These are phyloP conservation scores for Andrena fulva DNA, from an alignment of 2,888 invertebrate species.

Conservation along the genomic window DNA sequence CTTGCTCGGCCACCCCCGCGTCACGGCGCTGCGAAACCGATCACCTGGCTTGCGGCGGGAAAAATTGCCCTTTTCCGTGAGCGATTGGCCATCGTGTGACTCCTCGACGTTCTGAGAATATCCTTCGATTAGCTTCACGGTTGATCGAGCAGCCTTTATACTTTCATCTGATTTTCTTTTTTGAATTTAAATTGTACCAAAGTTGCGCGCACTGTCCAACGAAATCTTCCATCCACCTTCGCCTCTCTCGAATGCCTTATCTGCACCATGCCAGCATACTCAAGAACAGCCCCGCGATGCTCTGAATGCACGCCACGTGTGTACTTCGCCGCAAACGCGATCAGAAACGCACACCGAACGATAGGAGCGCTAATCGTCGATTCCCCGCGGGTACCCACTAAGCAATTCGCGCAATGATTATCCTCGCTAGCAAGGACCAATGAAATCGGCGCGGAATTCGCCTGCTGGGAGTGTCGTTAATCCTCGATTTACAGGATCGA, in stretches of 20 bases:
- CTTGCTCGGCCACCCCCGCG: conserved; percentile 17
- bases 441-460: conserved; percentile 33
- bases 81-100: background rate
- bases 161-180: background rate
- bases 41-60: conserved; percentile 13
- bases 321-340: conserved; percentile 47
- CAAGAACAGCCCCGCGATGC: conserved; percentile 15
- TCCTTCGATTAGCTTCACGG: too few relatives aligned
- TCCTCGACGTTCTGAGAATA: too few relatives aligned
- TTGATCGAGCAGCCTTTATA: too few relatives aligned
- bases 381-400: conserved; percentile 34
- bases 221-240: conserved; percentile 6
- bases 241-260: conserved; percentile 25
- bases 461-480: conserved; percentile 24
- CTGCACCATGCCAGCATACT: conserved; percentile 31
- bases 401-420: conserved; percentile 67
- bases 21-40: conserved; percentile 32
- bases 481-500: background rate
- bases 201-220: background rate
- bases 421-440: conserved; percentile 57
- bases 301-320: conserved; percentile 43
- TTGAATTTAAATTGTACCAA: background rate
- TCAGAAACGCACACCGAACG: conserved; percentile 39
- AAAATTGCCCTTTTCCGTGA: conserved; percentile 4
- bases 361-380: conserved; percentile 35